Percentiles rank a stretch among this genome's conserved stretches.
Conservation (phyloP, 1,140 invertebrate species). For the Pogonomyrmex californicus region DNA sequence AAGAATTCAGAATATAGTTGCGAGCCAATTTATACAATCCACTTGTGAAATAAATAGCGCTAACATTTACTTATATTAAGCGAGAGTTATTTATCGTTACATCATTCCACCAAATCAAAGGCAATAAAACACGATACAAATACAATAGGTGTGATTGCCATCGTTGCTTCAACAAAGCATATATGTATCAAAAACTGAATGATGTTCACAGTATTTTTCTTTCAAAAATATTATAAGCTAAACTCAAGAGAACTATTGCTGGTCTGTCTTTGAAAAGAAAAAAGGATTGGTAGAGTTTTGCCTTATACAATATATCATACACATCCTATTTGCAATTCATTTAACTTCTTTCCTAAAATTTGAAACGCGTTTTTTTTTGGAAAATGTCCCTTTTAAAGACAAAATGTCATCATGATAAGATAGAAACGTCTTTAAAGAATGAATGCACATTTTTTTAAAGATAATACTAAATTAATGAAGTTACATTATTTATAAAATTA, state of each 20-base stretch:
- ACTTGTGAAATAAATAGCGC: too few relatives aligned
- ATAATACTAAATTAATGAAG: too few relatives aligned
- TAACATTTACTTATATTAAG: too few relatives aligned
- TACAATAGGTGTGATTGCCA: neutral
- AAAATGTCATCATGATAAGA: neutral
- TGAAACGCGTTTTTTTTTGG: conserved; percentile 64
- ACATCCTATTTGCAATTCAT: conserved; percentile 21
- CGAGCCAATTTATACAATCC: too few relatives aligned
- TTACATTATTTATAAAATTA: too few relatives aligned
- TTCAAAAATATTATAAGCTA: neutral
- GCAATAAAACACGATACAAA: too few relatives aligned
- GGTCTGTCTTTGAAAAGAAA: neutral
- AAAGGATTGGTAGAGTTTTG: neutral
- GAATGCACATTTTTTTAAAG: too few relatives aligned
- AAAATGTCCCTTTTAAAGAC: conserved; percentile 74
- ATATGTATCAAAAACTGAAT: neutral
- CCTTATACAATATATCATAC: conserved; percentile 30
- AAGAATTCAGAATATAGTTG: too few relatives aligned
- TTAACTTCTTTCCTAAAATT: conserved; percentile 63
- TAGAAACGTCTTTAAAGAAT: neutral
- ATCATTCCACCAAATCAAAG: too few relatives aligned
- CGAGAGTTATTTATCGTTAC: too few relatives aligned
- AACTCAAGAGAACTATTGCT: neutral
- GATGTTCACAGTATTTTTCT: neutral
- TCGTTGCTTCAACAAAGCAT: neutral